Evolutionary conservation across 2,888 invertebrate genomes (phyloP).

Genomic region (Rotaria macrura): DNA sequence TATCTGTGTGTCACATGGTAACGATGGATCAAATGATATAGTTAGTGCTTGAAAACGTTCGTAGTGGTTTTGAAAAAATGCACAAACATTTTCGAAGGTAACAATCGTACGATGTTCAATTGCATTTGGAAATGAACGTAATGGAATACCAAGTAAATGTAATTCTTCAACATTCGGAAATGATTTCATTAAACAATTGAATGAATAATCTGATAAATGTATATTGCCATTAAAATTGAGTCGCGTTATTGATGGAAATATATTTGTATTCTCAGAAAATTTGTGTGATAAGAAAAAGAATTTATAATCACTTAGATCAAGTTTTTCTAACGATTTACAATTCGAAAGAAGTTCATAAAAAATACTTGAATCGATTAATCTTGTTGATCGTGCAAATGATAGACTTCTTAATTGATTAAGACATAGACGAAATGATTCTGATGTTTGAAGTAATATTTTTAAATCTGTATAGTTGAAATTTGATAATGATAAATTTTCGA

Average conservation of each 20-base stretch:
- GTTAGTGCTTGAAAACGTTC: neutral
- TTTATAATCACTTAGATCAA: constrained; percentile 1
- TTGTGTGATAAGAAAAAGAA: neutral
- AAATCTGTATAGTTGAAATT: neutral
- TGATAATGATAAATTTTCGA: neutral
- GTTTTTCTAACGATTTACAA: neutral
- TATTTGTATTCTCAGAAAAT: neutral
- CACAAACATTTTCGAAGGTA: neutral
- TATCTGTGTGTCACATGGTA: neutral
- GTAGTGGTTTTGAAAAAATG: neutral
- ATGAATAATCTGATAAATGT: neutral
- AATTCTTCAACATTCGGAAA: neutral
- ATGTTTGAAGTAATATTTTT: neutral
- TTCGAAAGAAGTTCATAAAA: neutral
- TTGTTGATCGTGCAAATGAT: neutral
- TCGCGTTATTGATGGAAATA: neutral
- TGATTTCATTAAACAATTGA: neutral
- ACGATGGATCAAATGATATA: neutral
- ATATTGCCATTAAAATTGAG: neutral
- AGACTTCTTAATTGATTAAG: neutral
- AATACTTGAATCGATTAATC: neutral
- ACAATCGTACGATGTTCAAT: neutral
- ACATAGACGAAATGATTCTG: neutral
- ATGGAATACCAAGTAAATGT: neutral
- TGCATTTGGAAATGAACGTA: neutral